phyloP scores from a whole-genome alignment of 2,888 invertebrate species.

The Morpho helenor region DNA sequence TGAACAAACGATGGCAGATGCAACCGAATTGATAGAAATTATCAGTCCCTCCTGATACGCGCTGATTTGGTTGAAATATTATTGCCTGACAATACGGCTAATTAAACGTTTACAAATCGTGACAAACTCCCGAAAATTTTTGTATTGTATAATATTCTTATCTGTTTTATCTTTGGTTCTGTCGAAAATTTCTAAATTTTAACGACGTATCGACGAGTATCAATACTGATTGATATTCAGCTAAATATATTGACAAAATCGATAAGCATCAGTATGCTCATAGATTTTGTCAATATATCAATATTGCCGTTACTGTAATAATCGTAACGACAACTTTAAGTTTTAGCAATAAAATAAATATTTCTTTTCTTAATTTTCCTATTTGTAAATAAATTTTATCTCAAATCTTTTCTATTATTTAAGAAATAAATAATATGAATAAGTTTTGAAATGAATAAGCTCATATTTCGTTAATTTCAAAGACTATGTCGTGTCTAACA shows the following conservation, averaged over 20 bases:
- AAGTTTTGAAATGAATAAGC: no score
- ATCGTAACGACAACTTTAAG: no score
- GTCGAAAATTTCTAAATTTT: slow-evolving; percentile 14
- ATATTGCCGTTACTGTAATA: background rate
- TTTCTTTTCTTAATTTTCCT: no score
- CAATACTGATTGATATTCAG: slow-evolving; percentile 1
- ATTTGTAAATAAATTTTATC: no score
- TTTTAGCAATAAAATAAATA: no score
- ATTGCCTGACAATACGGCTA: slow-evolving; percentile 62
- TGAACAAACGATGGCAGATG: slow-evolving; percentile 51
- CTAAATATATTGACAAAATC: no score
- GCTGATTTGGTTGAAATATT: slow-evolving; percentile 40
- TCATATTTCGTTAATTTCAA: no score
- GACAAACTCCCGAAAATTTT: slow-evolving; percentile 46
- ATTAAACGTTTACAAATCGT: slow-evolving; percentile 54
- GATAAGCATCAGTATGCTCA: no score
- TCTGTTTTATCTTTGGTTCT: slow-evolving; percentile 17
- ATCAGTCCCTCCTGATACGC: slow-evolving; percentile 41
- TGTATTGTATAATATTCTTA: slow-evolving; percentile 39
- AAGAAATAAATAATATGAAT: no score
- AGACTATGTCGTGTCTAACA: no score
- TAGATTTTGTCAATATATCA: background rate
- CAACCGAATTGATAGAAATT: slow-evolving; percentile 44
- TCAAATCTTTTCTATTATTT: no score
- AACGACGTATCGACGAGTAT: slow-evolving; percentile 18